These are phyloP conservation scores for Cerastoderma edule DNA, from an alignment of 2,888 invertebrate species.

Conservation along the genomic window DNA sequence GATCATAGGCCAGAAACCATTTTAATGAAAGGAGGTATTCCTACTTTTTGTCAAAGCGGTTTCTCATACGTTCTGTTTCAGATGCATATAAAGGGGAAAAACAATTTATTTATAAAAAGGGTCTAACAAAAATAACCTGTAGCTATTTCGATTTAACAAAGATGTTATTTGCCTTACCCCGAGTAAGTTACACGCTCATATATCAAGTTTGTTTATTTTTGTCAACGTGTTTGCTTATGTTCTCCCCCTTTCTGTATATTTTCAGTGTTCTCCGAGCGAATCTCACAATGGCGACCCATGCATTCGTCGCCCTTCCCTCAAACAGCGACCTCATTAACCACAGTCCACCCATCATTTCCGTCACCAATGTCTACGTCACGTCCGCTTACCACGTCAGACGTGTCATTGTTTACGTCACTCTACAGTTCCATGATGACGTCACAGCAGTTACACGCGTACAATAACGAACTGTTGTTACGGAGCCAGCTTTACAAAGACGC, in stretches of 20 bases:
- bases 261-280: constrained; percentile 35
- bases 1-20: no score
- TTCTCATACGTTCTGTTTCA: no score
- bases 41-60: no score
- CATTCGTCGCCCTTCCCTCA: constrained; percentile 29
- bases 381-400: constrained; percentile 45
- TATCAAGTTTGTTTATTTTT: background rate
- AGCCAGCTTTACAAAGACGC: constrained; percentile 51
- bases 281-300: constrained; percentile 36
- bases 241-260: constrained; percentile 6
- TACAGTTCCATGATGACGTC: constrained; percentile 58
- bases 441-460: constrained; percentile 55
- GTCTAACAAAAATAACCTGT: constrained; percentile 4
- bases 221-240: no score
- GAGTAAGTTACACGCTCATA: background rate
- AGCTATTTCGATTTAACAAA: constrained; percentile 15
- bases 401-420: constrained; percentile 50
- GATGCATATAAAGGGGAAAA: no score
- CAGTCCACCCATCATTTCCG: constrained; percentile 47
- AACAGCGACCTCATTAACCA: constrained; percentile 12
- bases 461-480: constrained; percentile 57
- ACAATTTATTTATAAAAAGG: no score
- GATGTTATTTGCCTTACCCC: constrained; percentile 11
- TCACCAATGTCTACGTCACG: constrained; percentile 48
- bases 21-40: no score